These are phyloP conservation scores for Entomobrya multifasciata DNA, from an alignment of 2,888 invertebrate species.

Conservation along the genomic window DNA sequence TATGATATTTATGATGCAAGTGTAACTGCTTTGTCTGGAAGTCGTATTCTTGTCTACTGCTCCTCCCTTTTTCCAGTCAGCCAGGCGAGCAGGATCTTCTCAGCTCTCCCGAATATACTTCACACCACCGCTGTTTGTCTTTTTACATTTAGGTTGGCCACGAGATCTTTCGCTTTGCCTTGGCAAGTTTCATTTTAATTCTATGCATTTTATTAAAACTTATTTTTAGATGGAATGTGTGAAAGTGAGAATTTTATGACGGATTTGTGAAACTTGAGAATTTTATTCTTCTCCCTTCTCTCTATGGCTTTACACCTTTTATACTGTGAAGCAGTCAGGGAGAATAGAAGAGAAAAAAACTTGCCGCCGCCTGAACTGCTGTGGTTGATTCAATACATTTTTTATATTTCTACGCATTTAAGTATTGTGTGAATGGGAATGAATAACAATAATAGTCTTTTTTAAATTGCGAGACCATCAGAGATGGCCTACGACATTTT, in stretches of 20 bases:
- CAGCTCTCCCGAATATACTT: not conserved
- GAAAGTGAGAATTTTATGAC: conserved; percentile 70
- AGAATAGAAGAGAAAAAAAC: not conserved
- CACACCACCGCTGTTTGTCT: not conserved
- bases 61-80: conserved; percentile 42
- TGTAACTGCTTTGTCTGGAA: conserved; percentile 24
- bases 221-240: conserved; percentile 67
- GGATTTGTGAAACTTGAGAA: conserved; percentile 69
- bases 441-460: too few relatives aligned
- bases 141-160: too few relatives aligned
- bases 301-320: not conserved
- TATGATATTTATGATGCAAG: not conserved
- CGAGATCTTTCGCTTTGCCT: too few relatives aligned
- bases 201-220: conserved; percentile 69
- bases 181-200: conserved; percentile 68
- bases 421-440: too few relatives aligned
- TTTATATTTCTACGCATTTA: too few relatives aligned
- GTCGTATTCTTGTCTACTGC: not conserved
- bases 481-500: too few relatives aligned
- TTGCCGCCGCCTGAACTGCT: too few relatives aligned
- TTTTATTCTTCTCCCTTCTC: conserved; percentile 58
- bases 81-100: conserved; percentile 35
- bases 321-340: not conserved
- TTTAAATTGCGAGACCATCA: too few relatives aligned
- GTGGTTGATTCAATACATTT: too few relatives aligned